Evolutionary conservation across 2,888 invertebrate genomes (phyloP).

Genomic region (Pinctada fucata): DNA sequence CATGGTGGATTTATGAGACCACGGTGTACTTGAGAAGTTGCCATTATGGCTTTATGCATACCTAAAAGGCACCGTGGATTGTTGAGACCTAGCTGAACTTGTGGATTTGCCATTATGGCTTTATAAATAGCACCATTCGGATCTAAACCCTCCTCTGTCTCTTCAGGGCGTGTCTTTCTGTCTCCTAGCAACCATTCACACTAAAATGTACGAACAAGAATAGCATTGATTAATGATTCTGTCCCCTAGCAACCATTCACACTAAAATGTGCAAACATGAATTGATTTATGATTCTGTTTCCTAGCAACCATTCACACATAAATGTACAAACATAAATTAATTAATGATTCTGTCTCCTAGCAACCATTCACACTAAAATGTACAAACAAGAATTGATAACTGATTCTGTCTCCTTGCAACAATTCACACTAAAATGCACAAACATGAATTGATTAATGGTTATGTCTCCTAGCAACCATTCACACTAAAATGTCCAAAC

Average conservation of each 20-base stretch:
- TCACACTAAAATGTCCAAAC: conserved; percentile 70
- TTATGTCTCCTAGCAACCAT: conserved; percentile 82
- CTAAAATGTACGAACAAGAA: conserved; percentile 50
- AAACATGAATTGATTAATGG: background rate
- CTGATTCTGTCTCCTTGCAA: conserved; percentile 82
- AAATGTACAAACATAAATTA: conserved; percentile 25
- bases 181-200: conserved; percentile 83
- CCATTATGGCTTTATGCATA: conserved; percentile 63
- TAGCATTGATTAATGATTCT: conserved; percentile 65
- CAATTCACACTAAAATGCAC: conserved; percentile 79
- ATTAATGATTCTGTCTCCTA: conserved; percentile 79
- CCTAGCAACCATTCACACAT: conserved; percentile 82
- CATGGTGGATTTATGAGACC: too few relatives aligned
- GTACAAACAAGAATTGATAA: conserved; percentile 9
- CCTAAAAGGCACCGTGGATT: conserved; percentile 83
- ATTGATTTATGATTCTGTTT: conserved; percentile 77
- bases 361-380: conserved; percentile 81
- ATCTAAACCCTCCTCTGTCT: conserved; percentile 80
- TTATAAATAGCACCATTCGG: conserved; percentile 82
- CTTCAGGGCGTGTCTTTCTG: conserved; percentile 79
- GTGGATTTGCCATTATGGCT: conserved; percentile 82
- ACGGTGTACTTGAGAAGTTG: too few relatives aligned
- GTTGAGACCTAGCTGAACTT: conserved; percentile 82
- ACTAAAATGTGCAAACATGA: conserved; percentile 54
- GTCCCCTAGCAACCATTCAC: conserved; percentile 83